Evolutionary conservation across 2,888 invertebrate species (phyloP), one percentile per base, ranked within the genome.

Genomic region (Apotomis turbidana): DNA sequence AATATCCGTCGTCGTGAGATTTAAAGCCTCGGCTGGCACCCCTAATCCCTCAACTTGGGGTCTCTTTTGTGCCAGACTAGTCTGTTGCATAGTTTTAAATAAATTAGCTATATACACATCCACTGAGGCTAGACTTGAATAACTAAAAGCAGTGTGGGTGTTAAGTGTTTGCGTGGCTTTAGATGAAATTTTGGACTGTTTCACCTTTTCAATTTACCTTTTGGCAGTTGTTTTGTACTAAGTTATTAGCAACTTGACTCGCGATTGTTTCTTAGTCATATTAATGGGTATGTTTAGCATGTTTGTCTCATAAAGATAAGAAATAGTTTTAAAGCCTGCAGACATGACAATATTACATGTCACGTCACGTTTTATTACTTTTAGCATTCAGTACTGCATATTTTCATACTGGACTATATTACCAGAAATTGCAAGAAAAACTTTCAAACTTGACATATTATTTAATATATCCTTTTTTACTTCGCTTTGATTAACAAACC

Each of bases 41-140:
- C 73, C 74, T 71, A 74, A 74, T 74, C 74, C 71, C 52, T 68
- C 70, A 73, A 69, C 46, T 73, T 67, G 70, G 59, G 63, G 74
- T 61, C 71, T 70, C 73, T 64, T 70, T 67, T 74, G 63, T 72
- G 63, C 72, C 58, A 67, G 68, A 59, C 72, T 72, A 68, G 62
- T 58, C 72, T 52, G 68, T 63, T 72, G 72, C 72, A 72, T 72
- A 72, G 68, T 72, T 72, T 72, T 68, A 68, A 72, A 72, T 72
- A 72, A 72, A 68, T 72, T 72, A 72, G 59, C 68, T 72, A 72
- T 38, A 72, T 72, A 57, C 58, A 67, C 55, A 71, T 59, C 62
- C 57, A 61, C 49, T 10, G 49, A 52, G 54, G 38, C 41, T 57
- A 58, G 63, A 68, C 63, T 63, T 13, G 58, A 52, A 64, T 55